These are phyloP conservation scores for Falco concolor DNA, from an alignment of 2,797 vertebrate species.

Conservation along the genomic window DNA sequence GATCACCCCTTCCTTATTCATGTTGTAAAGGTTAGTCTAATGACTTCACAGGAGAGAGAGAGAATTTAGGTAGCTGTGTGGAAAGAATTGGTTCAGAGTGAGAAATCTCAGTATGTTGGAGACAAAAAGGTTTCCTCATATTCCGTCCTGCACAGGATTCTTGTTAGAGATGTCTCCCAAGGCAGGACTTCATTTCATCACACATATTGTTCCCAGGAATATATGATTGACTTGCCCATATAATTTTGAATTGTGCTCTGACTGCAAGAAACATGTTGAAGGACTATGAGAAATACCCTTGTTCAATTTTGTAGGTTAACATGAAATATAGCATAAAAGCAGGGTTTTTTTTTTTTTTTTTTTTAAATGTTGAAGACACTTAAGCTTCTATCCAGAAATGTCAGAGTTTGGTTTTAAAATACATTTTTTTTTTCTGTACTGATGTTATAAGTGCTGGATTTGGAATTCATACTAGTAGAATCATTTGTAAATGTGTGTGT, in stretches of 20 bases:
- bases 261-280: neutral
- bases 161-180: neutral
- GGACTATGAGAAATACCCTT: neutral
- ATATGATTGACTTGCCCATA: neutral
- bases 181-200: neutral
- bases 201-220: neutral
- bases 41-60: neutral
- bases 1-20: neutral
- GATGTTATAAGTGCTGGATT: neutral
- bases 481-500: neutral
- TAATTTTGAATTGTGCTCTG: neutral
- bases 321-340: neutral
- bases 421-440: neutral
- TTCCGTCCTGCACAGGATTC: neutral
- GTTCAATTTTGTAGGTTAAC: neutral
- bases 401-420: neutral
- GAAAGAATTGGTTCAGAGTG: neutral
- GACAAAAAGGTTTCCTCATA: neutral
- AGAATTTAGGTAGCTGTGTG: neutral
- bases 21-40: neutral
- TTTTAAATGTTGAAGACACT: neutral
- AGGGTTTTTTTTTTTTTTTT: neutral
- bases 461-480: neutral
- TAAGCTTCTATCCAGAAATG: neutral
- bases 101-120: neutral